Evolutionary conservation across 2,797 vertebrate species (phyloP).

Genomic region (Lerista edwardsae): DNA sequence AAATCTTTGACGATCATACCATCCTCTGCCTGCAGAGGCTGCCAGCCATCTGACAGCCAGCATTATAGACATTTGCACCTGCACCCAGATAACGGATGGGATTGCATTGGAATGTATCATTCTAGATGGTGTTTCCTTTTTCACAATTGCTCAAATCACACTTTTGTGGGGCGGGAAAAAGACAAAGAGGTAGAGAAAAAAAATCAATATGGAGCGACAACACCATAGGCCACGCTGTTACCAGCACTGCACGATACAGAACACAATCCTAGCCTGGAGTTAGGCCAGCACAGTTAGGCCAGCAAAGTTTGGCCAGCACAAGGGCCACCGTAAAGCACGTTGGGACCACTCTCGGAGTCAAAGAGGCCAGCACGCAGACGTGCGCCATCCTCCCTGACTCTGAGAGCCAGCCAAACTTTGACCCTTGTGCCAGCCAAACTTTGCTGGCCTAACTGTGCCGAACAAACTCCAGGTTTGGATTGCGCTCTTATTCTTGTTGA

Average conservation of each 20-base stretch:
- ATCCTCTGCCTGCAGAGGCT: background rate
- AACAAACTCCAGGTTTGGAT: too few relatives aligned
- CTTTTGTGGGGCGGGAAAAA: background rate
- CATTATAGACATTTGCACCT: background rate
- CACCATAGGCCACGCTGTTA: background rate
- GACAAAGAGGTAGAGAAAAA: background rate
- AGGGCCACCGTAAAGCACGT: too few relatives aligned
- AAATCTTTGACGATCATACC: background rate
- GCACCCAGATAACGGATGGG: background rate
- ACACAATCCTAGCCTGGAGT: too few relatives aligned
- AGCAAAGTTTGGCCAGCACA: too few relatives aligned
- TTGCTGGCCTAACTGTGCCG: too few relatives aligned
- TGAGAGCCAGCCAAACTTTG: too few relatives aligned
- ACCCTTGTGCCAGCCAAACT: too few relatives aligned
- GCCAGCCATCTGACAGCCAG: background rate
- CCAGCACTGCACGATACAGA: conserved; percentile 1
- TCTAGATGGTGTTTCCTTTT: background rate
- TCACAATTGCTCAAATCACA: background rate
- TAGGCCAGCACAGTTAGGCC: too few relatives aligned
- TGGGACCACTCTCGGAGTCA: too few relatives aligned
- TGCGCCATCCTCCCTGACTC: too few relatives aligned
- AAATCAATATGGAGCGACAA: background rate
- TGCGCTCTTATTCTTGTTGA: conserved; percentile 1
- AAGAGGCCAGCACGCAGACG: too few relatives aligned
- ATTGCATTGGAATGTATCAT: background rate